These are phyloP conservation scores for Pinctada fucata DNA, from an alignment of 2,888 invertebrate species.

Conservation along the genomic window DNA sequence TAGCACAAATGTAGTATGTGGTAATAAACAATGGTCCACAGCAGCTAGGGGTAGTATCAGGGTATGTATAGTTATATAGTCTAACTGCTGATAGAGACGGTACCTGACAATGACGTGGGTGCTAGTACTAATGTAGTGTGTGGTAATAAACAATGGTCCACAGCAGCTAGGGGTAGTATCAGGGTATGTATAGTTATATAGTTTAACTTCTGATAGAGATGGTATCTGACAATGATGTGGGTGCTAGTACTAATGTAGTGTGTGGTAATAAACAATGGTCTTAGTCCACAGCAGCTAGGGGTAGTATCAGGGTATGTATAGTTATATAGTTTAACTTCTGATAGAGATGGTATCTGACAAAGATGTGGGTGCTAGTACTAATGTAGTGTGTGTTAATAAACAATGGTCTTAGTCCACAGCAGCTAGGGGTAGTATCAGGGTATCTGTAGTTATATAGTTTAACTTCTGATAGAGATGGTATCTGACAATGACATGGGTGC, in stretches of 20 bases:
- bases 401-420: neutral
- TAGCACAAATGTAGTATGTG: constrained; percentile 49
- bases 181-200: constrained; percentile 28
- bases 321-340: too few species aligned
- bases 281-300: neutral
- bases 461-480: too few species aligned
- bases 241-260: too few species aligned
- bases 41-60: constrained; percentile 53
- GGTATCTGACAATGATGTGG: too few species aligned
- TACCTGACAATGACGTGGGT: neutral
- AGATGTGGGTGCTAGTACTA: too few species aligned
- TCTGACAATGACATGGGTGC: too few species aligned
- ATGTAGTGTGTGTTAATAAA: neutral
- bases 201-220: too few species aligned
- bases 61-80: constrained; percentile 44
- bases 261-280: neutral
- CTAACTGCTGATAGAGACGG: neutral
- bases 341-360: too few species aligned
- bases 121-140: too few species aligned
- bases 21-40: constrained; percentile 58
- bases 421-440: neutral
- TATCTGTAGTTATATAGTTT: too few species aligned
- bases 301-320: neutral
- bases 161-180: constrained; percentile 48
- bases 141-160: constrained; percentile 61